These are phyloP conservation scores for Brachionus rubens DNA, from an alignment of 1,140 invertebrate species.

Conservation along the genomic window DNA sequence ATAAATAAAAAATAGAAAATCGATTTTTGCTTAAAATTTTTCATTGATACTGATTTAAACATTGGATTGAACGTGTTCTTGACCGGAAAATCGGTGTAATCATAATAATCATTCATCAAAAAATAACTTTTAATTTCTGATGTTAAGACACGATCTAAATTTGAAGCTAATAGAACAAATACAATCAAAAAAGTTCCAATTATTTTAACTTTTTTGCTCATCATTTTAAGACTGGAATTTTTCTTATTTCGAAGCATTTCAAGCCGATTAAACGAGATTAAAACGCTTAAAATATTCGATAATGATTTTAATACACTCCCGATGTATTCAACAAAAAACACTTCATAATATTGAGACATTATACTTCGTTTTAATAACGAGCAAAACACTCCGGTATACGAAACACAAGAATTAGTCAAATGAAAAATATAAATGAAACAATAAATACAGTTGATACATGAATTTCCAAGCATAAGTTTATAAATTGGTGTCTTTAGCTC, in stretches of 20 bases:
- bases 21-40: background rate
- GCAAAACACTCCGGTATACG: background rate
- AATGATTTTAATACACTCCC: background rate
- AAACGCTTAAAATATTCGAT: background rate
- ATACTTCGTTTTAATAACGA: background rate
- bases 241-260: background rate
- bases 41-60: background rate
- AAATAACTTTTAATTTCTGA: background rate
- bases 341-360: background rate
- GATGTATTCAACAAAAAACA: constrained; percentile 1
- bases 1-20: background rate
- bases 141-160: background rate
- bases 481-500: background rate
- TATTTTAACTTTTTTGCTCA: background rate
- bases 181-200: too few species aligned
- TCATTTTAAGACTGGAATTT: too few species aligned
- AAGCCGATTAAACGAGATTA: background rate
- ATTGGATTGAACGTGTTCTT: background rate
- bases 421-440: background rate
- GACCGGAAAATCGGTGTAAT: constrained; percentile 4
- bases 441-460: background rate
- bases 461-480: background rate
- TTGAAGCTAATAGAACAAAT: too few species aligned
- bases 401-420: background rate
- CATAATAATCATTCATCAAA: background rate